phyloP scores from a whole-genome alignment of 2,797 vertebrate species.

The Coreius guichenoti region DNA sequence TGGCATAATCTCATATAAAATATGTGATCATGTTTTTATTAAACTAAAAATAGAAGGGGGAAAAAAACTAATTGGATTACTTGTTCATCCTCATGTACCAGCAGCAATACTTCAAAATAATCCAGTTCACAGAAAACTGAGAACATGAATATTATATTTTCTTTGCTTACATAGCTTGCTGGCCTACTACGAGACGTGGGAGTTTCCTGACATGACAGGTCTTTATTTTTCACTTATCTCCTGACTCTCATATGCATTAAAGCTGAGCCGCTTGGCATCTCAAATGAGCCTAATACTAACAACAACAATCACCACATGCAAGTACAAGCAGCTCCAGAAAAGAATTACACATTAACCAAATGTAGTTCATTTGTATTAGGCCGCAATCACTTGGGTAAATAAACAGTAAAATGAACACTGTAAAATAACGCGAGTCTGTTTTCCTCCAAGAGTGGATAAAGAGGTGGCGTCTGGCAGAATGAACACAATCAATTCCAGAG shows the following conservation, averaged over 20 bases:
- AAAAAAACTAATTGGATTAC: not conserved
- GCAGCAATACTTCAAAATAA: conserved; percentile 7
- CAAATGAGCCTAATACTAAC: not conserved
- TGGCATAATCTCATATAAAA: not conserved
- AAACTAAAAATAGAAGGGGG: not conserved
- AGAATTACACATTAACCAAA: not conserved
- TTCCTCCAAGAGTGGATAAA: not conserved
- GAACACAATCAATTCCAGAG: not conserved
- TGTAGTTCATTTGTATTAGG: not conserved
- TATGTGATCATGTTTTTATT: not conserved
- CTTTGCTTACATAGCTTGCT: not conserved
- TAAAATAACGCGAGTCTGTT: not conserved
- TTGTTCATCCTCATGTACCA: not conserved
- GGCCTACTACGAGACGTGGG: not conserved
- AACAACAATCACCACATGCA: not conserved
- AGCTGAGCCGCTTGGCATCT: not conserved
- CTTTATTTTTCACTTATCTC: not conserved
- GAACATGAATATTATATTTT: conserved; percentile 1
- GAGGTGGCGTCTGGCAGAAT: conserved; percentile 1
- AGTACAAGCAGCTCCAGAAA: not conserved
- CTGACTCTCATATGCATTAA: not conserved
- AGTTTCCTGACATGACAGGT: not conserved
- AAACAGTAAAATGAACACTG: not conserved
- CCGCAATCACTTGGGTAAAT: not conserved
- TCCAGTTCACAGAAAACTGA: not conserved